Evolutionary conservation across 2,888 invertebrate genomes (phyloP).

Genomic region (Icerya purchasi): DNA sequence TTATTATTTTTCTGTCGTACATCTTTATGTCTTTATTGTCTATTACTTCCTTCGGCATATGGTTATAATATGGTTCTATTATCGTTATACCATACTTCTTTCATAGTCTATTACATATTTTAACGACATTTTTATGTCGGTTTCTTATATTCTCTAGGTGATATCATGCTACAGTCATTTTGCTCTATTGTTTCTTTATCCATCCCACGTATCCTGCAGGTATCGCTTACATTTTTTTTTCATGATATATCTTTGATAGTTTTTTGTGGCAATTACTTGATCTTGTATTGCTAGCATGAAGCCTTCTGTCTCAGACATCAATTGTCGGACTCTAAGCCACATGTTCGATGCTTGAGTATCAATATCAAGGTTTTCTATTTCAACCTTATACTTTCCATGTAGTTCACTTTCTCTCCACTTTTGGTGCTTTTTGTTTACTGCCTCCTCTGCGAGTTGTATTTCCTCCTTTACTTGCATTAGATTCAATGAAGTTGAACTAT

Average conservation of each 20-base stretch:
- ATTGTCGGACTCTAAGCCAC: neutral
- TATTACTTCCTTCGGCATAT: neutral
- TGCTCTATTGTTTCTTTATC: neutral
- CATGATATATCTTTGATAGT: too few species aligned
- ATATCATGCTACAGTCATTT: neutral
- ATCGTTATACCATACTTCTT: neutral
- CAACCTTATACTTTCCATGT: neutral
- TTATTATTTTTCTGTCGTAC: too few species aligned
- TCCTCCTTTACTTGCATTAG: neutral
- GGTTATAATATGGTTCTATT: neutral
- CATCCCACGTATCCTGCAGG: neutral
- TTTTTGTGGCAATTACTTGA: too few species aligned
- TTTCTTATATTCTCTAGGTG: neutral
- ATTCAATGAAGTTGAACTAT: neutral
- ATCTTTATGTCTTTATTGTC: too few species aligned
- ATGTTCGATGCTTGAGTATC: neutral
- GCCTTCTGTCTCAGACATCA: neutral
- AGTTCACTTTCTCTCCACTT: neutral
- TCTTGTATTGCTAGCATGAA: too few species aligned
- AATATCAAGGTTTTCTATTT: neutral
- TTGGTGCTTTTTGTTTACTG: neutral
- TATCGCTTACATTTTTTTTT: neutral
- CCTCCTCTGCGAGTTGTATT: too few species aligned
- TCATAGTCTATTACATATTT: neutral
- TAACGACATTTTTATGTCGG: neutral